Base-by-base conservation (phyloP, 2,888 invertebrate species). In the Pandemis heparana region DNA sequence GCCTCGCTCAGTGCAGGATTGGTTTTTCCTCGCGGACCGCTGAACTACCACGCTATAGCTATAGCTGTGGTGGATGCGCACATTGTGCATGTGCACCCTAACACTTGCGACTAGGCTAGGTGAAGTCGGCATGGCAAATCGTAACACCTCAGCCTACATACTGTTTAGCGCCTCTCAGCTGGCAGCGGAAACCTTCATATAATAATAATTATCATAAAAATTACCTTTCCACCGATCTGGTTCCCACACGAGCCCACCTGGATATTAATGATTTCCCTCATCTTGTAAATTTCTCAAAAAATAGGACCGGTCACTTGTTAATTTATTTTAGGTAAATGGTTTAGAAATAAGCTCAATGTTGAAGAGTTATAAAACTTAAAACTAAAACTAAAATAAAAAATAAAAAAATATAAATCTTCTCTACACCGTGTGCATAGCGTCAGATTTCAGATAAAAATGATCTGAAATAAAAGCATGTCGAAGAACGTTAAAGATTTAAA, bases 221-320 rank as follows among this genome's bases (percentile, higher is more conserved):
- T 43, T 87, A 97, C 97, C 95, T 92, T 92, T 77, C 90, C 92
- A 77, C 92, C 92, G 68, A 92, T 90, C 79, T 92, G 92, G 80
- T 92, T 92, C 78, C 97, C 97, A 88, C 97, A 97, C 88, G 97
- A 96, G 81, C 97, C 97, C 81, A 96, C 96, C 92, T 97, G 97
- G 79, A 97, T 92, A 84, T 96, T 96, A 78, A 97, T 96, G 85
- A 97, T 97, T 93, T 97, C 97, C 89, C 97, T 95, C 97, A 97
- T 97, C 89, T 94, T 95, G 88, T 75, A 62, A 90, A 90, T 88
- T 89, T 89, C 67, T 68, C 71, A 77, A 80, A 75, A 74, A 71
- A 32, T 59, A 32, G 39, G 0, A 67, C 39, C 77, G 76, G 80
- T 77, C 80, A 92, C 92, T 92, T 87, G 90, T 83, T 82, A 91